These are phyloP conservation scores for Matsumurasca onukii DNA, from an alignment of 1,140 invertebrate species.

Conservation along the genomic window DNA sequence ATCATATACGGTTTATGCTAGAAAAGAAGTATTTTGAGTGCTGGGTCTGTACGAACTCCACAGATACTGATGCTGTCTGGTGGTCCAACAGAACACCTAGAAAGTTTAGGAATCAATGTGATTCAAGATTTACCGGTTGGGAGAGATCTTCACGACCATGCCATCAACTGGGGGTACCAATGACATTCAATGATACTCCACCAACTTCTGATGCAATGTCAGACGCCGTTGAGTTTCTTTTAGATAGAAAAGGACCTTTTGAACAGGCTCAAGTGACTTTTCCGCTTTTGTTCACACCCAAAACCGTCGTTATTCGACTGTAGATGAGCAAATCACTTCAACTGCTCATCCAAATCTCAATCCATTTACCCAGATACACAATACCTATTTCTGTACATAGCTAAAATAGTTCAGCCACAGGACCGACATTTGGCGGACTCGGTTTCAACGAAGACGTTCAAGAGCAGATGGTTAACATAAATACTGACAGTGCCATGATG, in stretches of 20 bases:
- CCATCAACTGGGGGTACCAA: slow-evolving; percentile 43
- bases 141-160: slow-evolving; percentile 77
- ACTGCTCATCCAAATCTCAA: no score
- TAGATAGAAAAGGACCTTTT: slow-evolving; percentile 33
- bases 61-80: slow-evolving; percentile 86
- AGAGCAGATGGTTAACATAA: neutral
- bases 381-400: slow-evolving; percentile 1
- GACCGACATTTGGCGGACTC: neutral
- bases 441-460: neutral
- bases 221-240: no score
- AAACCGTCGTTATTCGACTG: slow-evolving; percentile 25
- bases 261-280: slow-evolving; percentile 40
- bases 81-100: slow-evolving; percentile 72
- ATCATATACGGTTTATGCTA: slow-evolving; percentile 59
- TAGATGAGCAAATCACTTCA: slow-evolving; percentile 28
- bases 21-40: slow-evolving; percentile 72
- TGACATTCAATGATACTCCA: slow-evolving; percentile 35
- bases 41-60: slow-evolving; percentile 75
- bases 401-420: neutral
- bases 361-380: slow-evolving; percentile 35
- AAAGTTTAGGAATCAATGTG: slow-evolving; percentile 64
- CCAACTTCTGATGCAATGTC: no score
- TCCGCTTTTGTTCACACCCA: slow-evolving; percentile 7
- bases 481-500: neutral
- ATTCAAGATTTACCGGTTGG: slow-evolving; percentile 64